Percentiles rank a stretch among this genome's conserved stretches.
Conservation (phyloP, 2,797 vertebrate species). For the Columba guinea region DNA sequence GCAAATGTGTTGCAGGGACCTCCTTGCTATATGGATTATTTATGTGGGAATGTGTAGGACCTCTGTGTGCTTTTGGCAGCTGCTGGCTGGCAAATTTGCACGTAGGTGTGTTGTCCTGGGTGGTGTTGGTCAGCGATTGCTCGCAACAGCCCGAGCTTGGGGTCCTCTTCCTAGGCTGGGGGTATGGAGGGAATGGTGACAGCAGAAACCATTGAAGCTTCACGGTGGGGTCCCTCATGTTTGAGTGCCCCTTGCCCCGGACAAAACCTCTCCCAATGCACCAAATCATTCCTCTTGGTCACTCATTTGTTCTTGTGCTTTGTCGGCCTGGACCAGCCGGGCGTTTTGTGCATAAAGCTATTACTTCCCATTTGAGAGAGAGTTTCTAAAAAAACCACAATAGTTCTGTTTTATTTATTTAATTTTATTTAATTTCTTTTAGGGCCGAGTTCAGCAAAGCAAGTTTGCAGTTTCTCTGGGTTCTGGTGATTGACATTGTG, state of each 20-base stretch:
- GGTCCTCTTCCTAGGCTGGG: neutral
- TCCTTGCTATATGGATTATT: constrained; percentile 8
- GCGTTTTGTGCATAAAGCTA: neutral
- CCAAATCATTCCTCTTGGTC: neutral
- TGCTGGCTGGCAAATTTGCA: neutral
- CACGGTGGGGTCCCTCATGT: rapidly evolving
- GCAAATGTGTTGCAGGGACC: neutral
- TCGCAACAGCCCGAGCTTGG: neutral
- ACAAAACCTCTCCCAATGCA: neutral
- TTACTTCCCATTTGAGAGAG: neutral
- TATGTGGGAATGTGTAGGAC: neutral
- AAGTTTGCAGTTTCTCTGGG: constrained; percentile 32
- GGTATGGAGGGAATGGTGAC: neutral
- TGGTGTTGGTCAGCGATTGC: neutral
- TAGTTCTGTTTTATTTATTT: neutral
- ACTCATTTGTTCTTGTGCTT: neutral
- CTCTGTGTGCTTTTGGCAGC: neutral
- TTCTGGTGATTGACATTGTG: constrained; percentile 34
- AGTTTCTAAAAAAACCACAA: neutral
- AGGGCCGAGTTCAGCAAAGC: neutral
- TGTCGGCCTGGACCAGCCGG: neutral
- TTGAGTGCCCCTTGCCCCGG: neutral
- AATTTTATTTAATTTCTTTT: neutral
- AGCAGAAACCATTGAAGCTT: neutral
- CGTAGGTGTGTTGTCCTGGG: neutral